Percentiles rank a stretch among this genome's conserved stretches.
phyloP scores from a whole-genome alignment of 2,797 vertebrate genomes.

The Lacerta bilineata region DNA sequence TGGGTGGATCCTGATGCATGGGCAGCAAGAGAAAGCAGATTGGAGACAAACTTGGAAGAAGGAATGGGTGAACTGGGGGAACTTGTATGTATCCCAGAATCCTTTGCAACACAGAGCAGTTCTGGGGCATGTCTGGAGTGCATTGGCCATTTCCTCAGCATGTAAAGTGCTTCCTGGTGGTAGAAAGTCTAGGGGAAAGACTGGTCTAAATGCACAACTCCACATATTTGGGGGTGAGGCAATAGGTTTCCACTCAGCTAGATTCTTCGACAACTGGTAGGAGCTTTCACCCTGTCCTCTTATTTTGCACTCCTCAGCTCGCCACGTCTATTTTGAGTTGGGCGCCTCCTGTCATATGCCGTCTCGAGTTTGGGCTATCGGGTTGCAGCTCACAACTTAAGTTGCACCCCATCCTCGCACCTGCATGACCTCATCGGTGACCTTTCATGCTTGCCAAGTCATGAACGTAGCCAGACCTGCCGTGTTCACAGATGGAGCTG shows the following conservation, averaged over 20 bases:
- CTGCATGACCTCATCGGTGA: background rate
- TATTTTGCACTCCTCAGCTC: background rate
- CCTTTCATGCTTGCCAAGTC: slow-evolving; percentile 24
- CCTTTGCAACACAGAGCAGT: background rate
- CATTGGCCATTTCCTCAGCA: too few relatives aligned
- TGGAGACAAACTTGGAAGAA: too few relatives aligned
- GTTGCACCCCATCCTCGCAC: background rate
- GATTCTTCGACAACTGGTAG: rapidly evolving
- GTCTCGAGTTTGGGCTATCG: slow-evolving; percentile 15
- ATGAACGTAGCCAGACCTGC: background rate
- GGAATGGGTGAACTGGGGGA: too few relatives aligned
- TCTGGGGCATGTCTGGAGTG: background rate
- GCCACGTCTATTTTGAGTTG: background rate
- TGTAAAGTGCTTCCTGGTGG: background rate
- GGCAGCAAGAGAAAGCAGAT: background rate
- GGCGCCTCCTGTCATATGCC: background rate
- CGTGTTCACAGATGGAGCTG: slow-evolving; percentile 13
- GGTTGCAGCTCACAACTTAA: background rate
- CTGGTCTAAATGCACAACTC: too few relatives aligned
- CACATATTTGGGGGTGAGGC: too few relatives aligned
- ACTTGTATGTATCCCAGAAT: background rate
- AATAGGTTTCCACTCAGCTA: too few relatives aligned
- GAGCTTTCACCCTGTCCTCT: background rate
- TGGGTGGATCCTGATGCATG: background rate
- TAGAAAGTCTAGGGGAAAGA: background rate